Conservation (phyloP, 2,797 vertebrate species). For the Euthynnus affinis region DNA sequence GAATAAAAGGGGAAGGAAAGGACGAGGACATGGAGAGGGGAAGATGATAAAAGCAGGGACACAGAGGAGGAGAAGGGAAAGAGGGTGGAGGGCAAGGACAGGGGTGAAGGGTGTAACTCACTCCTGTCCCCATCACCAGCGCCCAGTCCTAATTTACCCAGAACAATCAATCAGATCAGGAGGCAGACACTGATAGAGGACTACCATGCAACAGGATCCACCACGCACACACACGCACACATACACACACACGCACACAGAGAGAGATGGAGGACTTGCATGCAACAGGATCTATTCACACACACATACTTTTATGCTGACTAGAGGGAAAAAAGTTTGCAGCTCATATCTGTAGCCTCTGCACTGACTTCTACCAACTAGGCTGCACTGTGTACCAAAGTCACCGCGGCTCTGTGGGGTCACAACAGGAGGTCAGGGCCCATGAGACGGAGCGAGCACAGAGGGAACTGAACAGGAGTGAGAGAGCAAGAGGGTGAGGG, state of each 20-base stretch:
- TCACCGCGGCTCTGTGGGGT: constrained; percentile 76
- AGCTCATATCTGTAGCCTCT: constrained; percentile 82
- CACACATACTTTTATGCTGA: constrained; percentile 85
- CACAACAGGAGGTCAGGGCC: constrained; percentile 73
- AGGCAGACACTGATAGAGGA: constrained; percentile 86
- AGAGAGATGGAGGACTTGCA: constrained; percentile 73
- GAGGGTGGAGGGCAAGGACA: constrained; percentile 78
- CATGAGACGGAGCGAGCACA: constrained; percentile 66
- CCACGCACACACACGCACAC: constrained; percentile 60
- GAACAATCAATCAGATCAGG: constrained; percentile 89
- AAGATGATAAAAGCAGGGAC: constrained; percentile 67
- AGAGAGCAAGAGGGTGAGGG: constrained; percentile 65
- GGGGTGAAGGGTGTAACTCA: constrained; percentile 84
- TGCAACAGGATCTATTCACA: constrained; percentile 82
- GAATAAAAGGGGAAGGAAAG: constrained; percentile 23
- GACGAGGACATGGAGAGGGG: constrained; percentile 40
- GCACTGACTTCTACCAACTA: constrained; percentile 81
- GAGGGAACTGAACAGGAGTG: constrained; percentile 64
- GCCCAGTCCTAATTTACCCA: constrained; percentile 84
- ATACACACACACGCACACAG: constrained; percentile 36
- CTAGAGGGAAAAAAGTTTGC: constrained; percentile 82
- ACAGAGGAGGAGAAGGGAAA: constrained; percentile 55
- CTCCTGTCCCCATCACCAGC: constrained; percentile 83
- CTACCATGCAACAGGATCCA: constrained; percentile 87
- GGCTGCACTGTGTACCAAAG: constrained; percentile 77